Evolutionary conservation across 2,797 vertebrate species (phyloP), one percentile per base, ranked within the genome.

Genomic region (Pitangus sulphuratus): DNA sequence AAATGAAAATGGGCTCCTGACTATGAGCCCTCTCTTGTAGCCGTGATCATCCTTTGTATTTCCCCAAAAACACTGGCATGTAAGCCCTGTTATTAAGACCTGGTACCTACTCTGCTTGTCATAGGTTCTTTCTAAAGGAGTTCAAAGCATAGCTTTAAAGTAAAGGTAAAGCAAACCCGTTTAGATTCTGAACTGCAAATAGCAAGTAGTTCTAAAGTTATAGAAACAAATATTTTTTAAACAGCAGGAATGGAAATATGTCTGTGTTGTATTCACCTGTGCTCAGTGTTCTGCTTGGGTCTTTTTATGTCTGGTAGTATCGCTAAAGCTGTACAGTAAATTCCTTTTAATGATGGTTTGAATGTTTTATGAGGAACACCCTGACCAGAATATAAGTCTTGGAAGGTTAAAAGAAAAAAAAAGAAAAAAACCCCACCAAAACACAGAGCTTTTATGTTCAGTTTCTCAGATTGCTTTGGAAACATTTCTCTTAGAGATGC

Each of bases 141-240:
- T 83, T 91, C 69, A 87, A 83, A 70, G 22, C 0, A 0, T 35
- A 81, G 15, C 58, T 93, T 94, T 62, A 62, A 86, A 72, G 39
- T n/a, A 83, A 74, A 90, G 68, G 56, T 40, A 85, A 77, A 76
- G 48, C 45, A 87, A 94, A 86, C 30, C 14, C 92, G 33, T 80
- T 86, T 76, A 76, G 50, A 69, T 62, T 88, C 62, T 81, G 69
- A 84, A 86, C 19, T 2, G 2, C 79, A 69, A 84, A 81, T 5
- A 90, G 24, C n/a, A 93, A 85, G 80, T 61, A 51, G 54, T 48
- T 48, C 57, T 30, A 83, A 80, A 75, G 76, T 95, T 87, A 78
- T 24, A 79, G 90, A 85, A 92, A 85, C 48, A 94, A 95, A 89
- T 85, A 91, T 60, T 85, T 94, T 93, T 78, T 68, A 87, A 95